phyloP scores from a whole-genome alignment of 1,140 invertebrate species.

The Ridgeia piscesae region DNA sequence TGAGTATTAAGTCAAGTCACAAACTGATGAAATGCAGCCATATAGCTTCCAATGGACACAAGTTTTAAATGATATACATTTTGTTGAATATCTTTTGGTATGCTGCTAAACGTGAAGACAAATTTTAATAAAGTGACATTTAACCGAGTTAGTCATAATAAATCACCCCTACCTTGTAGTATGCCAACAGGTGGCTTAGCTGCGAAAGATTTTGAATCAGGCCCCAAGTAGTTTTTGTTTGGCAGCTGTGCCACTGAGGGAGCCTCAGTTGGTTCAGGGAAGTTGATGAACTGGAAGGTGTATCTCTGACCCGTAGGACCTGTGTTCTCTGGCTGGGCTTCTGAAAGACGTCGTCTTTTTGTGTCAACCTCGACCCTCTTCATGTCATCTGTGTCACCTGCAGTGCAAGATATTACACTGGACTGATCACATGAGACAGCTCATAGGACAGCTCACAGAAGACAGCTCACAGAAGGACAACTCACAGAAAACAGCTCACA shows the following conservation, averaged over 20 bases:
- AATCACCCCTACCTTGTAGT: not conserved
- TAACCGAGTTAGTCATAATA: not conserved
- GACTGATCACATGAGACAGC: no score
- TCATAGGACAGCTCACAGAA: no score
- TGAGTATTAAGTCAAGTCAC: no score
- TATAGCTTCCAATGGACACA: no score
- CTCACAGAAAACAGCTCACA: no score
- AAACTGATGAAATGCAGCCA: no score
- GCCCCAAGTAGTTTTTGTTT: not conserved
- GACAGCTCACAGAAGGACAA: no score
- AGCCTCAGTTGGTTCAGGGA: not conserved
- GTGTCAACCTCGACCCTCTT: not conserved
- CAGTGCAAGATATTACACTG: not conserved
- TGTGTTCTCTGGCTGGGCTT: not conserved
- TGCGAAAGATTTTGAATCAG: not conserved
- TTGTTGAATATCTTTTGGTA: no score
- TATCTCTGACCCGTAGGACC: not conserved
- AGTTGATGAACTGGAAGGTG: not conserved
- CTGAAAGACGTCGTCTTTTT: not conserved
- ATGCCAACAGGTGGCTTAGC: not conserved
- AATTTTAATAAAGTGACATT: no score
- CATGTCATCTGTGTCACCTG: not conserved
- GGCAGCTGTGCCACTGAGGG: not conserved
- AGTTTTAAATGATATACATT: no score
- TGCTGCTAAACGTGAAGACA: no score